Conservation (phyloP, 2,797 vertebrate genomes). For the Salarias fasciatus region DNA sequence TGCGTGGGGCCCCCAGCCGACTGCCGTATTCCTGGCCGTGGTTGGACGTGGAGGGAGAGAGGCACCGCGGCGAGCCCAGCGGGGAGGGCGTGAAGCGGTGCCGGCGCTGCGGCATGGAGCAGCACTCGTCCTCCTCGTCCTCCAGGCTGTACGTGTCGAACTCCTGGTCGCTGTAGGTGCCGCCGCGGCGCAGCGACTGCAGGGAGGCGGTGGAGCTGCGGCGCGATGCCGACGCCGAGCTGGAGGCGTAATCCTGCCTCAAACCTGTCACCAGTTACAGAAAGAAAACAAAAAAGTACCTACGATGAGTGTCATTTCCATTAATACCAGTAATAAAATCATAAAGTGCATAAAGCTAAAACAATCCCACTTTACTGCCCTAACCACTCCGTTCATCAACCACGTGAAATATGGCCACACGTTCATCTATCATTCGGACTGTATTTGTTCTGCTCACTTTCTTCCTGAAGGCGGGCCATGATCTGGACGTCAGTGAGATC, state of each 20-base stretch:
- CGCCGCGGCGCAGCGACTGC: slow-evolving; percentile 88
- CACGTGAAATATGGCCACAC: not conserved
- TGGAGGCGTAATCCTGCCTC: slow-evolving; percentile 92
- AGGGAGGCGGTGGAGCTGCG: slow-evolving; percentile 92
- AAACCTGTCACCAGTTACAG: slow-evolving; percentile 79
- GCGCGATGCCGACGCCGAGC: slow-evolving; percentile 88
- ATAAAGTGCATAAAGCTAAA: too few relatives aligned
- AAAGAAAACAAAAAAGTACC: too few relatives aligned
- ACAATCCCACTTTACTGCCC: too few relatives aligned
- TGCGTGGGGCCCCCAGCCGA: slow-evolving; percentile 74
- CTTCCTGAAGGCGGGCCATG: slow-evolving; percentile 94
- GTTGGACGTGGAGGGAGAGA: slow-evolving; percentile 85
- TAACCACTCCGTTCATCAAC: not conserved
- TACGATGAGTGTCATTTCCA: too few relatives aligned
- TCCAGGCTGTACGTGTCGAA: slow-evolving; percentile 92
- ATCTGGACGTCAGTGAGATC: slow-evolving; percentile 95
- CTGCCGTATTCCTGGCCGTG: slow-evolving; percentile 77
- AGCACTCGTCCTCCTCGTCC: slow-evolving; percentile 89
- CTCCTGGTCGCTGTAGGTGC: slow-evolving; percentile 93
- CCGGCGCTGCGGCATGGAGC: slow-evolving; percentile 78
- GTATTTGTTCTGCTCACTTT: slow-evolving; percentile 83
- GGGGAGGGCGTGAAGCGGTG: slow-evolving; percentile 90
- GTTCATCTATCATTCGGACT: too few relatives aligned
- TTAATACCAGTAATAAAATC: too few relatives aligned
- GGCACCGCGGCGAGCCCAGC: slow-evolving; percentile 89